Evolutionary conservation across 2,113 vertebrate genomes (phyloP).

Genomic region (Heterotilapia buettikoferi): DNA sequence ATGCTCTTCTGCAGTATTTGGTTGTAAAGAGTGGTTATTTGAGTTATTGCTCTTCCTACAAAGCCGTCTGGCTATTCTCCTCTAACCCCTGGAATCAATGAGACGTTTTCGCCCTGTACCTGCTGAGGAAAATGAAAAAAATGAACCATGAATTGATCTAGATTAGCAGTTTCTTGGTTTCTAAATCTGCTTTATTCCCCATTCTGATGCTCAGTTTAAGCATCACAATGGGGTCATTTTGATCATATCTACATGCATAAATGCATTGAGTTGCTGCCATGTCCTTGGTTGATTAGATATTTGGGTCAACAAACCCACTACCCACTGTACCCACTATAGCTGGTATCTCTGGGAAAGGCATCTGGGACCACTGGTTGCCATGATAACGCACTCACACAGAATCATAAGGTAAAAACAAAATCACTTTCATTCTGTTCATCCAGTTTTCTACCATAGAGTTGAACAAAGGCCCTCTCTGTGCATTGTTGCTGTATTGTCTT

Average conservation of each 20-base stretch:
- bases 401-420: background rate
- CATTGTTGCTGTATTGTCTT: fast-evolving
- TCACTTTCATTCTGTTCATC: background rate
- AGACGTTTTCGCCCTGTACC: fast-evolving
- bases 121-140: background rate
- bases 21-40: background rate
- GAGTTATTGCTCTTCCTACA: background rate
- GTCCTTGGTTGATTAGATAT: background rate
- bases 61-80: background rate
- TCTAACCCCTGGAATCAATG: background rate
- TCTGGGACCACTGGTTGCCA: background rate
- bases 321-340: background rate
- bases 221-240: background rate
- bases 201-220: background rate
- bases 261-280: background rate
- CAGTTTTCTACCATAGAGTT: background rate
- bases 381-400: background rate
- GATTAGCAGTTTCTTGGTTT: background rate
- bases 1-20: background rate
- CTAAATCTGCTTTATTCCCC: background rate
- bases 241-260: background rate
- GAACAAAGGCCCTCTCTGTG: background rate
- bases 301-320: fast-evolving
- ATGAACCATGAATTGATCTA: fast-evolving
- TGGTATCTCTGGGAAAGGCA: background rate